Conservation (phyloP, 2,797 vertebrate genomes). For the Telmatherina bonti region DNA sequence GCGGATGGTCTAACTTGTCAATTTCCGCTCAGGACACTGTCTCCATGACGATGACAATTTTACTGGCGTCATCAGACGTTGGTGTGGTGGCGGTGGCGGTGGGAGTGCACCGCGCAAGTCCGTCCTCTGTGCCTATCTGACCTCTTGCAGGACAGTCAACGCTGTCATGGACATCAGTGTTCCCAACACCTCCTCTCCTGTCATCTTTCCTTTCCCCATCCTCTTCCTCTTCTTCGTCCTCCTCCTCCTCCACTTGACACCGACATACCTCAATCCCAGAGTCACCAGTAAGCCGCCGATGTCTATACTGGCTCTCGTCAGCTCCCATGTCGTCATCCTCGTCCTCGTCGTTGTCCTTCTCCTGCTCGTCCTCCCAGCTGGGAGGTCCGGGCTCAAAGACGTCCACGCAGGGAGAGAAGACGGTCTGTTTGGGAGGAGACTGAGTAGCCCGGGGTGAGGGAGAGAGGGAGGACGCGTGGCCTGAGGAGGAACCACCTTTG, state of each 20-base stretch:
- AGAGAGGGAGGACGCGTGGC: conserved; percentile 68
- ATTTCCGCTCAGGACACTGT: conserved; percentile 66
- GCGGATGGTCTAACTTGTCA: neutral
- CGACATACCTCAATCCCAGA: conserved; percentile 93
- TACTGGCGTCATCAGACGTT: conserved; percentile 51
- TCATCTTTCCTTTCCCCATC: conserved; percentile 43
- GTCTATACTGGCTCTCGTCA: conserved; percentile 86
- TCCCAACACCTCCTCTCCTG: conserved; percentile 48
- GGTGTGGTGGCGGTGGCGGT: conserved; percentile 48
- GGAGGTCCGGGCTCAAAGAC: conserved; percentile 78
- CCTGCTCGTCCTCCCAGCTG: conserved; percentile 62
- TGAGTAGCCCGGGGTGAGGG: conserved; percentile 72
- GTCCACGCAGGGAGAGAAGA: conserved; percentile 86
- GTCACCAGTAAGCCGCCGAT: conserved; percentile 89
- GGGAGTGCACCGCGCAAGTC: conserved; percentile 64
- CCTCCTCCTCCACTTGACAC: conserved; percentile 83
- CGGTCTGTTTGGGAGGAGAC: conserved; percentile 79
- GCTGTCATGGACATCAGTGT: conserved; percentile 79
- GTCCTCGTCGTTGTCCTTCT: conserved; percentile 57
- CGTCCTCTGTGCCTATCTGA: conserved; percentile 61
- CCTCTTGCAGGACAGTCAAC: conserved; percentile 78
- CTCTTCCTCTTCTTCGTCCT: conserved; percentile 73
- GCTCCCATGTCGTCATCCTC: conserved; percentile 82
- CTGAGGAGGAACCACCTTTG: conserved; percentile 56
- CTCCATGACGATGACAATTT: conserved; percentile 80